Base-by-base conservation (phyloP, 2,113 vertebrate genomes). In the Numida meleagris region DNA sequence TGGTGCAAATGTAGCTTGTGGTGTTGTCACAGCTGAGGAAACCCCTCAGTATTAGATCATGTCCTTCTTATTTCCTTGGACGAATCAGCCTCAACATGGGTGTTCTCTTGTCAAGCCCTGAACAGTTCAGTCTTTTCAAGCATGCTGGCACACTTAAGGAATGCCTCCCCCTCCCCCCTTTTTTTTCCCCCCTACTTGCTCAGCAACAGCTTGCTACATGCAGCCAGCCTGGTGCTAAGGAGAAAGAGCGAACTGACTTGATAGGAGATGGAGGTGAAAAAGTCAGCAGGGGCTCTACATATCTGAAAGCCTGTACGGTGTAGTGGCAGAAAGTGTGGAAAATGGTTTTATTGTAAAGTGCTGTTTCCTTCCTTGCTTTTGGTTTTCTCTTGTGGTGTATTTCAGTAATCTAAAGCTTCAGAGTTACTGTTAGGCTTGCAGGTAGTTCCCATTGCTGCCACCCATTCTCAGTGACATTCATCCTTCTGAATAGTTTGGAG, bases 311-410 rank as follows among this genome's bases (percentile, higher is more conserved):
- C 7, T 65, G 48, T 9, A 86, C 68, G 40, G 40, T 15, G 16
- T 0, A 20, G 38, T 53, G 50, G 18, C 8, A 21, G 66, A n/a
- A 62, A 0, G 0, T 14, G 14, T 34, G 40, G 48, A 27, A 61
- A 86, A 66, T 1, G 19, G 2, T 6, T 72, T 82, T 34, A 9
- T 34, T 40, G 36, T 50, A 55, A 79, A n/a, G 14, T 50, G 18
- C 51, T 1, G 0, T 1, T 55, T 55, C 58, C 15, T 38, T 79
- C 40, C 58, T 63, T 40, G 8, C 10, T 79, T 79, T 10, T 63
- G 12, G 40, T 65, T 59, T 72, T 23, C 31, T 68, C 25, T 75
- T 10, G 0, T 11, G 36, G 65, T 2, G 0, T 70, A 3, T 87
- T 89, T 67, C 11, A 55, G 74, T 55, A 46, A 27, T 18, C 2